Conservation (phyloP, 2,888 invertebrate species). For the Tridacna crocea region DNA sequence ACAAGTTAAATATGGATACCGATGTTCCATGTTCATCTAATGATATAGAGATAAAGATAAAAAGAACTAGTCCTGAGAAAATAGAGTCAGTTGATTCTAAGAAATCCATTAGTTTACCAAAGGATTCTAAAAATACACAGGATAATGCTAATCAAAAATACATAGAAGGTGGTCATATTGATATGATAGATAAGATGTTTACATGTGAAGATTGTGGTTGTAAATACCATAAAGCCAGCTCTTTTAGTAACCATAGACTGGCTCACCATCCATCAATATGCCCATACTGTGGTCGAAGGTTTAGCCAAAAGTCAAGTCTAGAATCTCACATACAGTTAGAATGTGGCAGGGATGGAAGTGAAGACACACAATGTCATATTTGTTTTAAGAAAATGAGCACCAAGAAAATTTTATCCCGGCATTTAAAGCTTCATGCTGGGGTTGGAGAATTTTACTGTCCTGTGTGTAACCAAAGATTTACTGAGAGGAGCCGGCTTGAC, state of each 20-base stretch:
- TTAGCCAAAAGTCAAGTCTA: conserved; percentile 51
- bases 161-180: conserved; percentile 20
- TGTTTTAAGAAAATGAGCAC: conserved; percentile 54
- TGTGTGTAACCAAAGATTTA: conserved; percentile 48
- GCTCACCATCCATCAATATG: conserved; percentile 58
- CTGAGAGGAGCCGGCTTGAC: conserved; percentile 43
- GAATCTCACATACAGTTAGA: conserved; percentile 58
- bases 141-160: not conserved
- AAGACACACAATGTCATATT: conserved; percentile 48
- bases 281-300: conserved; percentile 53
- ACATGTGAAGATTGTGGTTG: conserved; percentile 57
- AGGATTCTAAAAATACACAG: not conserved
- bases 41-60: not conserved
- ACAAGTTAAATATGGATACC: not conserved
- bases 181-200: conserved; percentile 33
- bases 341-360: conserved; percentile 36
- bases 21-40: not conserved
- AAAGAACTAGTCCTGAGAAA: not conserved
- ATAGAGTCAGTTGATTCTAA: not conserved
- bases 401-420: conserved; percentile 51
- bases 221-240: conserved; percentile 54
- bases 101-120: not conserved
- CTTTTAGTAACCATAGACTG: conserved; percentile 57
- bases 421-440: conserved; percentile 46
- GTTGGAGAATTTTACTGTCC: conserved; percentile 42